phyloP scores from a whole-genome alignment of 2,797 vertebrate genomes.

The Spheniscus humboldti region DNA sequence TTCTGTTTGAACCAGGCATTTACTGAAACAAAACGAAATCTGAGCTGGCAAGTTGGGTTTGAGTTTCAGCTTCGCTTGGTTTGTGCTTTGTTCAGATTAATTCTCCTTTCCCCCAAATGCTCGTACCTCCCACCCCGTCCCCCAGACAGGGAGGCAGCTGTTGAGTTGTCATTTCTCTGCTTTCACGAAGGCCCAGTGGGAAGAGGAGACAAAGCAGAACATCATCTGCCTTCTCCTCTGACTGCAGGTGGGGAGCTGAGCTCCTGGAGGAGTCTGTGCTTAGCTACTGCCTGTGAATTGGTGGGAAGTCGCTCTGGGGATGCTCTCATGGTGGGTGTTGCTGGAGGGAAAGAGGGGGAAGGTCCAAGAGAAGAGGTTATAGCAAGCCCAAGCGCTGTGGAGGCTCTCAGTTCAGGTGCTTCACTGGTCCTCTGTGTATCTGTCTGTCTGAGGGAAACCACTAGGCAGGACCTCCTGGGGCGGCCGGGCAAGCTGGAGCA shows the following conservation, averaged over 20 bases:
- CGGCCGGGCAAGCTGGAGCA: neutral
- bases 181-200: neutral
- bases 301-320: neutral
- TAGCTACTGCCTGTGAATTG: neutral
- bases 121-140: neutral
- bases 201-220: constrained; percentile 28
- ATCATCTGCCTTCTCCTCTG: neutral
- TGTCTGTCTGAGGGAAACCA: neutral
- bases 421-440: neutral
- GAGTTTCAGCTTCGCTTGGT: neutral
- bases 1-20: neutral
- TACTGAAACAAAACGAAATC: neutral
- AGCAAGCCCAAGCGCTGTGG: neutral
- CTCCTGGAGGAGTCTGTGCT: neutral
- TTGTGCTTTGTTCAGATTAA: neutral
- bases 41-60: neutral
- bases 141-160: constrained; percentile 3
- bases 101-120: neutral
- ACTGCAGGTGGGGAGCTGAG: neutral
- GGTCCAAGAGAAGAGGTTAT: neutral
- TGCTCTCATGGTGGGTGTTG: neutral
- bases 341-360: neutral
- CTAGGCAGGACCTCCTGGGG: neutral
- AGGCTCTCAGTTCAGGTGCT: neutral
- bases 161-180: neutral